These are phyloP conservation scores for Philypnodon macrostomus DNA, from an alignment of 2,797 vertebrate species.

Conservation along the genomic window DNA sequence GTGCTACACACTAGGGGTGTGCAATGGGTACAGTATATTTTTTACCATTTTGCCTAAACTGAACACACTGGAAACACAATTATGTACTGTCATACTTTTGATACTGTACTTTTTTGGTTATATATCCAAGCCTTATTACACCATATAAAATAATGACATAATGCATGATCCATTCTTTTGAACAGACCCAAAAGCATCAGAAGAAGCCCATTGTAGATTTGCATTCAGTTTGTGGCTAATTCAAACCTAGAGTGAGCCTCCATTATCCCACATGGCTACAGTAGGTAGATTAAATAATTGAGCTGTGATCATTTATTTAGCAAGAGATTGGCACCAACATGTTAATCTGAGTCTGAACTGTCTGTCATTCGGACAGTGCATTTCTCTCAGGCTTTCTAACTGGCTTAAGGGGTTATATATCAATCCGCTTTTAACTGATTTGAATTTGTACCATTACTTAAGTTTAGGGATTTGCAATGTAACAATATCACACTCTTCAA, in stretches of 20 bases:
- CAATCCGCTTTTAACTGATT: slow-evolving; percentile 10
- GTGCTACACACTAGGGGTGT: too few species aligned
- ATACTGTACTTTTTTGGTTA: too few species aligned
- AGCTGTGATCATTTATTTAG: slow-evolving; percentile 62
- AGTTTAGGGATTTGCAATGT: too few species aligned
- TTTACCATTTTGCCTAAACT: too few species aligned
- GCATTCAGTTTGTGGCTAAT: slow-evolving; percentile 34
- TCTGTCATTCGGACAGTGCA: slow-evolving; percentile 31
- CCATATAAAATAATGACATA: slow-evolving; percentile 34
- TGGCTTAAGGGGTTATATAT: slow-evolving; percentile 20
- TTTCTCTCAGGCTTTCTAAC: slow-evolving; percentile 34
- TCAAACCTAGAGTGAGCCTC: slow-evolving; percentile 28
- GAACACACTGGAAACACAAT: too few species aligned
- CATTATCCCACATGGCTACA: slow-evolving; percentile 43
- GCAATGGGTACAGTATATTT: too few species aligned
- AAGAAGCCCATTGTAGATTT: slow-evolving; percentile 38
- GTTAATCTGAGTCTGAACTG: slow-evolving; percentile 36
- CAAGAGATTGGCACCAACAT: slow-evolving; percentile 45
- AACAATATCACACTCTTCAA: too few species aligned
- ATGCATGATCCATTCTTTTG: slow-evolving; percentile 21
- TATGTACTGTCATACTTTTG: too few species aligned
- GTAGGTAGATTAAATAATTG: slow-evolving; percentile 61
- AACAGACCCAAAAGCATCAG: slow-evolving; percentile 6
- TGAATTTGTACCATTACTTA: neutral
- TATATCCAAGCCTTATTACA: too few species aligned